Evolutionary conservation across 2,888 invertebrate species (phyloP), one percentile per base, ranked within the genome.

Genomic region (Anoplius nigerrimus): DNA sequence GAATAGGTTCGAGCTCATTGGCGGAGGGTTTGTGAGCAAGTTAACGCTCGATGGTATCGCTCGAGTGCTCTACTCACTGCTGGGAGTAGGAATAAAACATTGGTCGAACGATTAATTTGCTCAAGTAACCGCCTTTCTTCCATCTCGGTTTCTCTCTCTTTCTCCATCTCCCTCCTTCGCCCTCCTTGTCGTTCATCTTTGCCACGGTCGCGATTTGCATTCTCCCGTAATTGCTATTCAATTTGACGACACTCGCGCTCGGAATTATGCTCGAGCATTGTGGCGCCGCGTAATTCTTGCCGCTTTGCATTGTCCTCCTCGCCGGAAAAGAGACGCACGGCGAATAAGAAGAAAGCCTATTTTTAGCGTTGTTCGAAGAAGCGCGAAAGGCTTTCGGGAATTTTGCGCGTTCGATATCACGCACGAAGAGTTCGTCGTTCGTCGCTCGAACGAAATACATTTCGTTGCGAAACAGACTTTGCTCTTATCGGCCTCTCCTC

Each of bases 181-280:
- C 16, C 57, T 42, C 8, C 34, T n/a, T n/a, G n/a, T n/a, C n/a
- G n/a, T n/a, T n/a, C n/a, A n/a, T n/a, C n/a, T n/a, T n/a, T n/a
- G n/a, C 15, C 0, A 43, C 18, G 16, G 2, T 51, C 61, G 57
- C 57, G n/a, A 69, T 69, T 66, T 69, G 66, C 69, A 69, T 66
- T 62, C 55, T 21, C 34, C 24, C 66, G 66, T 62, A 66, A 66
- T 69, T 42, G 69, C 57, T 57, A 58, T 69, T 69, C 66, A 62
- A 69, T 69, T 66, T 20, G 21, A 45, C 53, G 66, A 66, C 45
- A 45, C 45, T 18, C 27, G n/a, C 43, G n/a, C 34, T 34, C 34
- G 34, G 34, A 6, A 34, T 34, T 34, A 34, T 34, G 43, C 18
- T 42, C 52, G 52, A 52, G 11, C 52, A 27, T 61, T 61, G 62